These are phyloP conservation scores for Epirrhoe tristata DNA, from an alignment of 2,888 invertebrate genomes.

Conservation along the genomic window DNA sequence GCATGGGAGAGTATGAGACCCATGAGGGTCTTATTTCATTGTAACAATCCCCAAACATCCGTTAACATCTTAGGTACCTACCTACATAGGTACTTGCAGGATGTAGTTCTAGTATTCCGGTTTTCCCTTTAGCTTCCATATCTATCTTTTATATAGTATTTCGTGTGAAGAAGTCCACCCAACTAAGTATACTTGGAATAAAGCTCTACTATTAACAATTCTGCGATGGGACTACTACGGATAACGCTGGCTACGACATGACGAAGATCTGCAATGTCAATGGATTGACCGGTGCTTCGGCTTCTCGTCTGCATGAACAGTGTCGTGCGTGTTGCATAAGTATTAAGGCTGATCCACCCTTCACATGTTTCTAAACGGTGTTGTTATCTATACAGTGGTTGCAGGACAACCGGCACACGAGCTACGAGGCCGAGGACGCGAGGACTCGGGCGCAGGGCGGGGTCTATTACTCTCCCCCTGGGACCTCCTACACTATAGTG, in stretches of 20 bases:
- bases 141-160: no score
- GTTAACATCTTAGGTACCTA: no score
- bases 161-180: no score
- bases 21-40: no score
- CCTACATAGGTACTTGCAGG: no score
- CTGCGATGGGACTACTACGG: neutral
- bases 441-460: constrained; percentile 87
- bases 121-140: no score
- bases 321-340: constrained; percentile 6
- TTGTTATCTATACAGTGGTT: constrained; percentile 65
- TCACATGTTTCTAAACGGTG: constrained; percentile 17
- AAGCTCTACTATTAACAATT: neutral
- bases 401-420: constrained; percentile 81
- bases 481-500: constrained; percentile 95
- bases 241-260: neutral
- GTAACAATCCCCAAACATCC: no score
- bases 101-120: no score
- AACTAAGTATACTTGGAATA: no score
- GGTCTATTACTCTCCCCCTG: constrained; percentile 94
- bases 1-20: no score
- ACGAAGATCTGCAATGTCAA: neutral
- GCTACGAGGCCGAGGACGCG: constrained; percentile 82
- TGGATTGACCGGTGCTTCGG: neutral
- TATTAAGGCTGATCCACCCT: constrained; percentile 9
- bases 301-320: constrained; percentile 10